phyloP scores from a whole-genome alignment of 2,113 vertebrate species.

The Azemiops feae region DNA sequence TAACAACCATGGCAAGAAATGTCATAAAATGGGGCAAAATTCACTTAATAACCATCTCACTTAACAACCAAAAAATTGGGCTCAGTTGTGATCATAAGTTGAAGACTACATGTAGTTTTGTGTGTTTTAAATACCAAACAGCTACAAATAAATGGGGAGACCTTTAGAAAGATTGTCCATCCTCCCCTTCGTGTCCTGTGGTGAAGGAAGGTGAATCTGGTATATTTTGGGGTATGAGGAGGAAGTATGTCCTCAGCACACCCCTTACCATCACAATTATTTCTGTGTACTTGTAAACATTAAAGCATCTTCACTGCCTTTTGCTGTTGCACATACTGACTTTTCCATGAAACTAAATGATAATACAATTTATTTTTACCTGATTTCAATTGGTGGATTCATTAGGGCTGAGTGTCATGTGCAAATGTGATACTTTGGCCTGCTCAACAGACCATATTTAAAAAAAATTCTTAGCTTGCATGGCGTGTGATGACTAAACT shows the following conservation, averaged over 20 bases:
- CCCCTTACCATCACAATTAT: neutral
- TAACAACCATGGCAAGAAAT: neutral
- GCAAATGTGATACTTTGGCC: neutral
- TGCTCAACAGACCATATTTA: neutral
- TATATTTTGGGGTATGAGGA: neutral
- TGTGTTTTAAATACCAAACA: neutral
- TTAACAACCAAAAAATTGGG: neutral
- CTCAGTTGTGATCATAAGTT: neutral
- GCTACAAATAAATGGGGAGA: neutral
- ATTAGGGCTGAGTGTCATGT: neutral
- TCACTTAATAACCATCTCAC: neutral
- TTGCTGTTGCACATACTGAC: neutral
- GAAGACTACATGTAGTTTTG: neutral
- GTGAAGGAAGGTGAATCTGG: neutral
- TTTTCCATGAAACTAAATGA: neutral
- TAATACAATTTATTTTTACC: neutral
- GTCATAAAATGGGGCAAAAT: neutral
- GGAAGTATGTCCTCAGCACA: neutral
- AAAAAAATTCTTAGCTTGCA: neutral
- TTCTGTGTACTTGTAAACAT: neutral
- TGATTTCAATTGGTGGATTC: neutral
- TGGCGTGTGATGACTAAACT: neutral
- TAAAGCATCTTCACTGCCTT: neutral
- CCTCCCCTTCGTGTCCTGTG: neutral
- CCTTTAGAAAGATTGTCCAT: neutral